These are phyloP conservation scores for Hydriomena furcata DNA, from an alignment of 2,888 invertebrate species.

Conservation along the genomic window DNA sequence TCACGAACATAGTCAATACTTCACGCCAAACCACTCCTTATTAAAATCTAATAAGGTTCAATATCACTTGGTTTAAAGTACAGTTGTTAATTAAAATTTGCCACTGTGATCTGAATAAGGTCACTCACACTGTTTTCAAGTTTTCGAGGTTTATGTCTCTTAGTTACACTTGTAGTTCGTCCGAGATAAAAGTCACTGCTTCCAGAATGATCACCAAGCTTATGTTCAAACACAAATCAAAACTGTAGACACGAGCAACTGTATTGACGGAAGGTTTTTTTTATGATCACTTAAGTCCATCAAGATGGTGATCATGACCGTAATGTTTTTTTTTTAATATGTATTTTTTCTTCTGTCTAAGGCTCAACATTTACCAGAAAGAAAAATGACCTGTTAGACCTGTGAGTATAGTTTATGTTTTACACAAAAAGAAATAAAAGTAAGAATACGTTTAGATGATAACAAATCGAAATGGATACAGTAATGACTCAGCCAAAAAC, in stretches of 20 bases:
- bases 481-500: too few relatives aligned
- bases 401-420: too few relatives aligned
- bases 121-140: constrained; percentile 3
- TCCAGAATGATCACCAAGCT: background rate
- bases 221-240: background rate
- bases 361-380: background rate
- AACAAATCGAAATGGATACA: too few relatives aligned
- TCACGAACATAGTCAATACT: constrained; percentile 69
- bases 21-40: constrained; percentile 40
- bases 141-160: constrained; percentile 1
- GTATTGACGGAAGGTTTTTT: background rate
- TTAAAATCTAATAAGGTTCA: constrained; percentile 22
- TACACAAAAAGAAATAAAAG: too few relatives aligned
- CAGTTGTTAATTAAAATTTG: constrained; percentile 4
- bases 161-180: background rate
- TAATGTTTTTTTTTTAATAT: too few relatives aligned
- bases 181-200: constrained; percentile 9
- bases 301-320: background rate
- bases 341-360: background rate
- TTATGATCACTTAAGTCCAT: background rate
- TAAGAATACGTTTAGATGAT: too few relatives aligned
- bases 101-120: constrained; percentile 7
- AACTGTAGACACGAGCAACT: background rate
- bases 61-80: constrained; percentile 17
- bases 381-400: constrained; percentile 3